Base-by-base conservation (phyloP, 2,797 vertebrate species). In the Phoebastria nigripes region DNA sequence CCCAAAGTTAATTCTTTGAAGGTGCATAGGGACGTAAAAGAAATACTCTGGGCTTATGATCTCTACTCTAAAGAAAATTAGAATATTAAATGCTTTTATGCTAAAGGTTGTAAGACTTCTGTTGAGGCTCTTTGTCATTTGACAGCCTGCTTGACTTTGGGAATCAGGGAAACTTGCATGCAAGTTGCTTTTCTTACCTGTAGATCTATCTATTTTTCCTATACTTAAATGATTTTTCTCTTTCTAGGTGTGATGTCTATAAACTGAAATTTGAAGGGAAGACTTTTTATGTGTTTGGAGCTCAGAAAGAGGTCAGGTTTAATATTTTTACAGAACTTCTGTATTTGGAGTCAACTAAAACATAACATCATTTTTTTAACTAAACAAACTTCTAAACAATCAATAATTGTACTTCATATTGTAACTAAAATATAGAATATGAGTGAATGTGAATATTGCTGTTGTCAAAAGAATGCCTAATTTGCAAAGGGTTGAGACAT, bases 261-360 rank as follows among this genome's bases (percentile, higher is more conserved):
- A 99, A 99, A 97, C 98, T 99, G 97, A 99, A 99, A 97, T 99
- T 99, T 90, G 99, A 99, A 98, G 99, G 99, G 84, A 99, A 99
- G 98, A 99, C 99, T 15, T 99, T 99, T 98, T 99, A 99, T 94
- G 99, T 99, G 94, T 99, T 99, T 90, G 99, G 99, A 95, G 97
- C 99, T 95, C 99, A 99, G 97, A 99, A 99, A 82, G 99, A 99
- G 99, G 99, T 99, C 97, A 98, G 98, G 62, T 86, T 94, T 77
- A 88, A 73, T 58, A 80, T 93, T 97, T 93, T 94, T 51, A 88
- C 52, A 70, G 22, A 65, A 54, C 22, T 90, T 69, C 31, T 61
- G 4, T 69, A 25, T 61, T 74, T 79, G 17, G 49, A 87, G 37
- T 55, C 18, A 29, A 21, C 11, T 89, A 44, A 65, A n/a, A 11